Evolutionary conservation across 2,113 vertebrate genomes (phyloP).

Genomic region (Donacobius atricapilla): DNA sequence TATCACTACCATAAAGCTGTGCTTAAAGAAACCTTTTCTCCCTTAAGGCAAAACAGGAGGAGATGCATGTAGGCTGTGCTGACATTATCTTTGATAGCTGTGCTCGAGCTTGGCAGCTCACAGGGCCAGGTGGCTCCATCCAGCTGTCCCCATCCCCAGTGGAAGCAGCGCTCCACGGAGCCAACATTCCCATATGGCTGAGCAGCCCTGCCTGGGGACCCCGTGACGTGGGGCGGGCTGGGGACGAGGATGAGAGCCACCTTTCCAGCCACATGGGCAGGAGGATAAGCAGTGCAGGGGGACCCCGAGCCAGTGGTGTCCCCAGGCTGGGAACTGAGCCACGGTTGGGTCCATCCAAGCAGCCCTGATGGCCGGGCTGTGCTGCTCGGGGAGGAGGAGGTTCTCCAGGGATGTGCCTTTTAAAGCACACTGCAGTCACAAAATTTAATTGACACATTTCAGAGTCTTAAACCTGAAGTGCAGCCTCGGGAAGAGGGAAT

Average conservation of each 20-base stretch:
- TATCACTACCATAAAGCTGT: not conserved
- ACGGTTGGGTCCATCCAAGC: accelerated
- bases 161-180: not conserved
- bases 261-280: accelerated
- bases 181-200: not conserved
- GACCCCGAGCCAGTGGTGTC: accelerated
- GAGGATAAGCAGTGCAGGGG: not conserved
- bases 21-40: not conserved
- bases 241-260: not conserved
- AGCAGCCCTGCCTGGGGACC: not conserved
- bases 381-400: accelerated
- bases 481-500: not conserved
- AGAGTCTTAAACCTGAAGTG: not conserved
- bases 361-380: accelerated
- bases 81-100: not conserved
- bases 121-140: slow-evolving; percentile 4
- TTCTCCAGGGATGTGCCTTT: not conserved
- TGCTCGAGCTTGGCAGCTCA: not conserved
- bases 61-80: not conserved
- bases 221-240: accelerated
- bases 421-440: not conserved
- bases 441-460: not conserved
- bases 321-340: not conserved
- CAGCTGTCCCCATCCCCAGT: not conserved
- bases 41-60: not conserved